Base-by-base conservation (phyloP, 2,888 invertebrate species). In the Herminia tarsipennalis region DNA sequence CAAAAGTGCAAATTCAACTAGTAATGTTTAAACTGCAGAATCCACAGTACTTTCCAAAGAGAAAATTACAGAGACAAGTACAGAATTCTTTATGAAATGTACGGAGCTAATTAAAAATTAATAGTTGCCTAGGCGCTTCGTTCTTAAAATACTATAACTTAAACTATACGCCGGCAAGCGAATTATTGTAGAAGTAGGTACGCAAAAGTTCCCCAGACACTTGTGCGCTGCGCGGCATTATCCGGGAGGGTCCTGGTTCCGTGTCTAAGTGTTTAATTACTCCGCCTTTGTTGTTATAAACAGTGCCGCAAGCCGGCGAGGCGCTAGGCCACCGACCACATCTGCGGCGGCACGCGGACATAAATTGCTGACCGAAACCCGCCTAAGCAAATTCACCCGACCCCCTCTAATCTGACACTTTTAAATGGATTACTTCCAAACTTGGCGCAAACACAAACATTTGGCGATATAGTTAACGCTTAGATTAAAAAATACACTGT, bases 261-360 rank as follows among this genome's bases (percentile, higher is more conserved):
- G 61, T 71, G 70, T 78, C 78, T 81, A 80, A 81, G 80, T 84
- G 80, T 81, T 82, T 83, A 85, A 86, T 85, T 82, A 84, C 84
- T 80, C 62, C 66, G 73, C 76, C 82, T 78, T 80, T 82, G 83
- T 85, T 83, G 85, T 84, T 84, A 81, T 81, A 84, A 83, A 83
- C 83, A 78, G 75, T 63, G 69, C 75, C 80, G 63, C 79, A 77
- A 76, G 71, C 76, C 66, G 66, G 71, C 39, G 45, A 59, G 40
- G 56, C 71, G 67, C 57, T 65, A 53, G 67, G 60, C 61, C 64
- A 66, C 62, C 65, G 60, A 79, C 80, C 81, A 70, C 84, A 83
- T 83, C 76, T 83, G 83, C 56, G 77, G 75, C 73, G 56, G 63
- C 62, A 56, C 66, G 70, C 72, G 61, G 76, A 78, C 81, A 83